Evolutionary conservation across 2,888 invertebrate species (phyloP).

Genomic region (Tromatobia lineatoria): DNA sequence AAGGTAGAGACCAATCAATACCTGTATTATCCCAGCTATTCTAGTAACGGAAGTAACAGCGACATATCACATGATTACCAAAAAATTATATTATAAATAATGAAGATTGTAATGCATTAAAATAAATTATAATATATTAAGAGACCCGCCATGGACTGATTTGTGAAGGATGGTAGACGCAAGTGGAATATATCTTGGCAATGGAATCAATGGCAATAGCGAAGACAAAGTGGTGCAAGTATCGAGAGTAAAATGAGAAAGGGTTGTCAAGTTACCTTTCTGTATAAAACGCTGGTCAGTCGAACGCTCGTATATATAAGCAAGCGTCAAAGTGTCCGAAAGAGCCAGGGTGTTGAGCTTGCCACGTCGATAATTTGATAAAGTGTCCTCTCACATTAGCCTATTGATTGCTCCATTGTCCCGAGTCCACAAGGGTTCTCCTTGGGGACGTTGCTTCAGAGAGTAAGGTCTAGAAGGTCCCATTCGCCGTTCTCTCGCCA

Average conservation of each 20-base stretch:
- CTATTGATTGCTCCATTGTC: constrained; percentile 85
- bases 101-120: background rate
- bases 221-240: constrained; percentile 25
- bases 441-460: constrained; percentile 71
- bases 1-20: too few species aligned
- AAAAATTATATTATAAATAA: background rate
- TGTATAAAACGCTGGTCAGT: constrained; percentile 39
- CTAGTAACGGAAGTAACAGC: too few species aligned
- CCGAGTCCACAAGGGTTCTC: constrained; percentile 62
- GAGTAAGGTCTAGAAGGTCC: constrained; percentile 76
- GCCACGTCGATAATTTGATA: constrained; percentile 84
- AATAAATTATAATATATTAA: background rate
- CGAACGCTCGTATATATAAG: constrained; percentile 44
- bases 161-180: background rate
- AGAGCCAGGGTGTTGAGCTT: constrained; percentile 76
- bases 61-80: too few species aligned
- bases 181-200: background rate
- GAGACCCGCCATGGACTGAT: background rate
- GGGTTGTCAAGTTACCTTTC: constrained; percentile 51
- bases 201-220: background rate
- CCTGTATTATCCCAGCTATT: too few species aligned
- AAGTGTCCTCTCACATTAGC: constrained; percentile 84
- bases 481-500: constrained; percentile 63
- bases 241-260: constrained; percentile 44
- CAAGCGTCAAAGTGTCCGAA: constrained; percentile 57